Conservation (phyloP, 2,888 invertebrate genomes). For the Microctonus aethiopoides region DNA sequence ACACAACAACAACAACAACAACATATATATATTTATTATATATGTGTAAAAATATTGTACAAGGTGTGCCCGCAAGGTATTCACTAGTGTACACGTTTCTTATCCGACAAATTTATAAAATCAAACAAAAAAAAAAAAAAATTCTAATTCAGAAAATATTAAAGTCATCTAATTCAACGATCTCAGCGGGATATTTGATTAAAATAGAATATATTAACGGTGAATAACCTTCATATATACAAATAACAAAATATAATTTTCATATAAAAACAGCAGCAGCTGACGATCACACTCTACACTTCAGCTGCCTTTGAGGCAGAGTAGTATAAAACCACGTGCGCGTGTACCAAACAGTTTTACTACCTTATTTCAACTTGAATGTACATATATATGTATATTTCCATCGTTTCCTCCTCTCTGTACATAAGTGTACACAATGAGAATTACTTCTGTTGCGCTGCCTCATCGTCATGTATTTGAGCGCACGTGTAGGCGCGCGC, state of each 20-base stretch:
- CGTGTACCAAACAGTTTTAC: not conserved
- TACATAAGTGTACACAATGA: not conserved
- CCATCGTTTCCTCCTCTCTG: not conserved
- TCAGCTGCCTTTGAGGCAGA: not conserved
- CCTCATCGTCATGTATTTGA: not conserved
- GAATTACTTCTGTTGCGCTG: not conserved
- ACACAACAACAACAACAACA: conserved; percentile 27
- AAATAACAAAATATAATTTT: not conserved
- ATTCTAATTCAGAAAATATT: not conserved
- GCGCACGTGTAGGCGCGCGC: conserved; percentile 32
- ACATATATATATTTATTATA: not conserved
- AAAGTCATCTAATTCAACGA: not conserved
- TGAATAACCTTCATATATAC: not conserved
- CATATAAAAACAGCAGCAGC: not conserved
- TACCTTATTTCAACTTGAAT: conserved; percentile 8
- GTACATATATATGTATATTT: not conserved
- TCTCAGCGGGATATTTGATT: not conserved
- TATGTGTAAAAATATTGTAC: not conserved
- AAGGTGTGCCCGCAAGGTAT: not conserved
- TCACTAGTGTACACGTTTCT: not conserved
- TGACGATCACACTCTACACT: no score
- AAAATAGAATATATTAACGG: not conserved
- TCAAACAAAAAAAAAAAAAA: not conserved
- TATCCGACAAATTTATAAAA: not conserved
- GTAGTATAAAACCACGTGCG: not conserved